A percentile compares a stretch with the other conserved stretches of the same genome.
phyloP scores from a whole-genome alignment of 2,113 vertebrate genomes.

The Limnothrissa miodon region DNA sequence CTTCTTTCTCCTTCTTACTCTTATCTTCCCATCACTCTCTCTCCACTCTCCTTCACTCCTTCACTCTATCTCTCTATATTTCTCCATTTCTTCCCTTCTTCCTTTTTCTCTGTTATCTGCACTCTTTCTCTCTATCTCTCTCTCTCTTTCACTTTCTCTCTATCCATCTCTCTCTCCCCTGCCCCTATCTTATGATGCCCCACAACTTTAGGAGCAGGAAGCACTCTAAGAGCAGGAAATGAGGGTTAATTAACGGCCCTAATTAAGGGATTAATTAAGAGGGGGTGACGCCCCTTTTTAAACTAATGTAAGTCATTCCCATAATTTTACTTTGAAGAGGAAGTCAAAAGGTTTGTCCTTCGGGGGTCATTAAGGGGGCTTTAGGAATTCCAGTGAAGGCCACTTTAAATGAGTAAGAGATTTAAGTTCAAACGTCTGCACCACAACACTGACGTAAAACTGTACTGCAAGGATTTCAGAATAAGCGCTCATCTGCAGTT shows the following conservation, averaged over 20 bases:
- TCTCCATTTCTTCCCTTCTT: neutral
- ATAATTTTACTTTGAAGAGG: neutral
- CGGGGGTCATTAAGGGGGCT: neutral
- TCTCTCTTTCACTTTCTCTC: neutral
- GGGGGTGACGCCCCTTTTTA: constrained; percentile 31
- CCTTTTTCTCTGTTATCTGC: neutral
- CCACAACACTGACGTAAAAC: neutral
- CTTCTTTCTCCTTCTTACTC: neutral
- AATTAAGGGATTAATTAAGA: constrained; percentile 41
- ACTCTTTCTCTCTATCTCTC: neutral
- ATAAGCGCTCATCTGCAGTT: neutral
- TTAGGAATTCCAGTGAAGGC: neutral
- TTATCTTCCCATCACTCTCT: neutral
- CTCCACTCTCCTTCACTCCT: neutral
- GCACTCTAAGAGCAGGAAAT: constrained; percentile 37
- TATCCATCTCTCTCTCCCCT: neutral
- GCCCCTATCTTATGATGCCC: neutral
- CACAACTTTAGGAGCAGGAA: constrained; percentile 31
- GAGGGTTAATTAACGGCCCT: constrained; percentile 25
- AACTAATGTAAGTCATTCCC: neutral
- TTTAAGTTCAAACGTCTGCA: neutral
- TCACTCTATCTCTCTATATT: neutral
- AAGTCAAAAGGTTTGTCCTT: neutral
- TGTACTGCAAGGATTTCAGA: neutral
- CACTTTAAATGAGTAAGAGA: neutral